Percentiles rank a stretch among this genome's conserved stretches.
Evolutionary conservation across 1,140 invertebrate genomes (phyloP).

Genomic region (Sitophilus oryzae): DNA sequence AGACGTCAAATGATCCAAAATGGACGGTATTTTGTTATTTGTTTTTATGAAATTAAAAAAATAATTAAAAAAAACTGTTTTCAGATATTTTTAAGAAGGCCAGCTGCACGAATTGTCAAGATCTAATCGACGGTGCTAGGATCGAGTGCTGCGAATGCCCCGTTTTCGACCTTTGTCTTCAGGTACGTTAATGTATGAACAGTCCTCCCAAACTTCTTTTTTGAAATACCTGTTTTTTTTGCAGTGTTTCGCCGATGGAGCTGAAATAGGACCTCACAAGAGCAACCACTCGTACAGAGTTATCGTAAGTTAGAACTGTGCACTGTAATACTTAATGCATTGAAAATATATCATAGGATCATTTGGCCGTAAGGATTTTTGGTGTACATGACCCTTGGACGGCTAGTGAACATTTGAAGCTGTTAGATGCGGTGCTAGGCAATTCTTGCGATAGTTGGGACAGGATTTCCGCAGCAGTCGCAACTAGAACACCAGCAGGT

Average conservation of each 20-base stretch:
- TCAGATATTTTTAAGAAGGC: conserved; percentile 67
- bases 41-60: too few species aligned
- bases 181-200: conserved; percentile 53
- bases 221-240: conserved; percentile 44
- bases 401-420: conserved; percentile 79
- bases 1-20: too few species aligned
- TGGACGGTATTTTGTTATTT: too few species aligned
- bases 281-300: conserved; percentile 86
- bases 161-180: conserved; percentile 84
- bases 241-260: conserved; percentile 88
- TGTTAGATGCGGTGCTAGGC: conserved; percentile 90
- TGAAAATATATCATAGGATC: conserved; percentile 51
- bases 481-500: conserved; percentile 72
- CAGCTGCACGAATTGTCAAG: conserved; percentile 86
- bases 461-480: conserved; percentile 78
- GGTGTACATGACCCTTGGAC: conserved; percentile 77
- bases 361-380: conserved; percentile 70
- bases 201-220: neutral
- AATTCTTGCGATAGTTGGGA: conserved; percentile 96
- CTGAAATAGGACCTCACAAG: conserved; percentile 86
- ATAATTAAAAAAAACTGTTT: too few species aligned
- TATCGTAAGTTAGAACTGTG: conserved; percentile 52
- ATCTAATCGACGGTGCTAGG: conserved; percentile 77
- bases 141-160: conserved; percentile 83
- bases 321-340: conserved; percentile 6